Evolutionary conservation across 2,888 invertebrate genomes (phyloP), one percentile per base, ranked within the genome.

Genomic region (Volucella zonaria): DNA sequence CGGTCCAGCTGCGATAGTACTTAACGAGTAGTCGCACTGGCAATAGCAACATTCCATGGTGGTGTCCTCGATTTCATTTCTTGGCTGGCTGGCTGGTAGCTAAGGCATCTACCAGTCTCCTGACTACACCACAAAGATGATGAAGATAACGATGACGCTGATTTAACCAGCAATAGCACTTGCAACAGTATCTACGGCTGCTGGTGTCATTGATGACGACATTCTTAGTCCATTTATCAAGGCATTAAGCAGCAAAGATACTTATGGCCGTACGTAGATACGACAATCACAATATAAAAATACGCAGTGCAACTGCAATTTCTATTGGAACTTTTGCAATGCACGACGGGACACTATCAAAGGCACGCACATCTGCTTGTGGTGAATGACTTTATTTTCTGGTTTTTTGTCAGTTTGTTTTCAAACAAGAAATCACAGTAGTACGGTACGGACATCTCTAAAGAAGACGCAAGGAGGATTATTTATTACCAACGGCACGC

Each of bases 151-250:
- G 73, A 67, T 62, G 80, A 43, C 66, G 23, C 56, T 73, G 43
- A 52, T 73, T 56, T 51, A 49, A 62, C 56, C 12, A 51, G 18
- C 15, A 73, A 47, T n/a, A 49, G 58, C 40, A 42, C 1, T 40
- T 70, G 47, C 3, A 23, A 31, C 31, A 31, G 31, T 31, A 31
- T 31, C 56, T 64, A 49, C 59, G 47, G 51, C 23, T 76, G 64
- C 15, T 52, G 51, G 59, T 78, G 61, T 76, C 67, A 73, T 64
- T 77, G 71, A 80, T 67, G 83, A 76, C 71, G 83, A 67, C 80
- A 67, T 83, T 76, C 73, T 49, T 73, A 58, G 81, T 68, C 68
- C 62, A 58, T 76, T 85, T 81, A 81, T 58, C 71, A 73, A 49
- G 51, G 74, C 75, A 67, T 49, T 66, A 62, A 58, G 66, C 70